A percentile compares a stretch with the other conserved stretches of the same genome.
Conservation (phyloP, 1,140 invertebrate species). For the Musca domestica region DNA sequence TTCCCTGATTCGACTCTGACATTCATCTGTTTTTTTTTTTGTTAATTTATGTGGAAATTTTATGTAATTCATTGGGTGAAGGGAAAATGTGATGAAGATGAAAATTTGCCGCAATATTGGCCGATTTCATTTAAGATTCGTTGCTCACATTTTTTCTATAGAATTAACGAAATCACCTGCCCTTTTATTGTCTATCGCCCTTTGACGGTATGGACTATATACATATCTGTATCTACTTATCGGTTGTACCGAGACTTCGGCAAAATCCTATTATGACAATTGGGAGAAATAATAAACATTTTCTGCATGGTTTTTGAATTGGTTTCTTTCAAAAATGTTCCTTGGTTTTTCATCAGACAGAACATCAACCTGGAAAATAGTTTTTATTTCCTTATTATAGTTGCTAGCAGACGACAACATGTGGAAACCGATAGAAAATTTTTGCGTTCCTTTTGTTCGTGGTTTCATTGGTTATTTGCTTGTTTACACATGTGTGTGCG, state of each 20-base stretch:
- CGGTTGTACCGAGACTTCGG: not conserved
- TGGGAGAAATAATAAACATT: not conserved
- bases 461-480: not conserved
- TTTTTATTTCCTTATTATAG: not conserved
- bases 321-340: constrained; percentile 2
- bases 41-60: not conserved
- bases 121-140: not conserved
- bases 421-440: constrained; percentile 23
- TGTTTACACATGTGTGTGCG: constrained; percentile 1
- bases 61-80: constrained; percentile 2
- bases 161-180: not conserved
- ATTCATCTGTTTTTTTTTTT: too few species aligned
- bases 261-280: not conserved
- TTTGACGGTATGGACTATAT: not conserved
- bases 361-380: too few species aligned
- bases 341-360: not conserved
- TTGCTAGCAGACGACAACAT: constrained; percentile 10
- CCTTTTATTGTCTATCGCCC: constrained; percentile 1
- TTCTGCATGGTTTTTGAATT: constrained; percentile 1
- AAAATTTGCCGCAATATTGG: not conserved
- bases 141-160: not conserved
- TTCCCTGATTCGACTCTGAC: too few species aligned
- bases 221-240: not conserved
- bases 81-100: not conserved
- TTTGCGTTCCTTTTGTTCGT: constrained; percentile 3